phyloP scores from a whole-genome alignment of 1,140 invertebrate genomes.

The Bradysia coprophila region DNA sequence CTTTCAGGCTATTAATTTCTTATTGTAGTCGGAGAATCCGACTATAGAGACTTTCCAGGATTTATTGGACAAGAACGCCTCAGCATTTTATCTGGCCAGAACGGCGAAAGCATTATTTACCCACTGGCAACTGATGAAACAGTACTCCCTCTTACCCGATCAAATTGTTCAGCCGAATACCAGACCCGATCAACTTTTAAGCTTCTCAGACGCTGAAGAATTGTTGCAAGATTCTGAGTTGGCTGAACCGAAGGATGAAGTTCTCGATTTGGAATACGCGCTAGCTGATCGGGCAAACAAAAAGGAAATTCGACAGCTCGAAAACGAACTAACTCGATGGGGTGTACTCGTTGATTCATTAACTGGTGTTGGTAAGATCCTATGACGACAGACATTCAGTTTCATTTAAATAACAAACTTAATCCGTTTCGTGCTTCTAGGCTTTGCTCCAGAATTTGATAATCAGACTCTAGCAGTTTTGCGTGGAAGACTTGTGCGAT shows the following conservation, averaged over 20 bases:
- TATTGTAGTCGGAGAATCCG: too few species aligned
- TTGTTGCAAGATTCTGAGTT: slow-evolving; percentile 69
- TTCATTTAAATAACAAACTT: not conserved
- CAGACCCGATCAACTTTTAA: slow-evolving; percentile 45
- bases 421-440: not conserved
- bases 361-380: slow-evolving; percentile 43
- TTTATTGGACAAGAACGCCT: slow-evolving; percentile 65
- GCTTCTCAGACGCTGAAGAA: slow-evolving; percentile 87
- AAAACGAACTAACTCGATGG: slow-evolving; percentile 79
- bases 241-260: slow-evolving; percentile 58
- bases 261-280: slow-evolving; percentile 41
- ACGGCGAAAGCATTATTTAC: slow-evolving; percentile 68
- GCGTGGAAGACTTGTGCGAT: slow-evolving; percentile 79
- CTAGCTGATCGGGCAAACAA: slow-evolving; percentile 41
- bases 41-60: slow-evolving; percentile 67
- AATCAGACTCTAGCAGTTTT: slow-evolving; percentile 85
- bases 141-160: slow-evolving; percentile 81
- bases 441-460: slow-evolving; percentile 62
- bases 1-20: too few species aligned
- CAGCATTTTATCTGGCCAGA: slow-evolving; percentile 70
- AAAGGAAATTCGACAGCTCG: slow-evolving; percentile 70
- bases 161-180: slow-evolving; percentile 47
- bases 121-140: slow-evolving; percentile 88
- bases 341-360: slow-evolving; percentile 87
- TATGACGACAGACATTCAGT: not conserved